Base-by-base conservation (phyloP, 2,888 invertebrate genomes). In the Xestia c-nigrum region DNA sequence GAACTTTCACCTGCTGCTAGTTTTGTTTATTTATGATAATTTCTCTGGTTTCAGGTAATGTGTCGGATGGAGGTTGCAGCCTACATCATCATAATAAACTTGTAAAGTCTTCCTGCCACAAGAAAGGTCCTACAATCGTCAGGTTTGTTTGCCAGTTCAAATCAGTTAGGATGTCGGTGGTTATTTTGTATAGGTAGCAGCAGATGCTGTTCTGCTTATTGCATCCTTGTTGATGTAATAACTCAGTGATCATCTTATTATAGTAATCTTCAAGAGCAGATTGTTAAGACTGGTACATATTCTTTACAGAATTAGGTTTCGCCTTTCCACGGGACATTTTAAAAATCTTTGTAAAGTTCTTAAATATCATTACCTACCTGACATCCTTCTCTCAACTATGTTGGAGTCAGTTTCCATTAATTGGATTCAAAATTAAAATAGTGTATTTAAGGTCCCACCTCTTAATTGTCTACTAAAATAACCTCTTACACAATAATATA, bases 31-130 rank as follows among this genome's bases (percentile, higher is more conserved):
- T 72, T 66, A 84, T 84, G 43, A 64, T 74, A 10, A 63, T 80
- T 86, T 87, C 31, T 79, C 21, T 84, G 79, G 87, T 86, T 84
- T 66, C 85, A 84, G 83, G 83, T 84, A 84, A 64, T 31, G 38
- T 65, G 43, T 38, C 38, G n/a, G 0, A 21, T 31, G 21, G 0
- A 21, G n/a, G 21, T 57, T 14, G 46, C 31, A 14, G 38, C 10
- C 5, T 50, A 19, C 10, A 72, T 57, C 19, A 19, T 31, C 24
- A 19, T 43, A 24, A 59, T 21, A 3, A 24, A 12, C 43, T 80
- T 19, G 16, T 68, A 12, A 31, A 69, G 9, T 5, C 9, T 59
- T 52, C 10, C 21, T 52, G 52, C 24, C 6, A 24, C 16, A 1
- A 21, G 21, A 12, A 21, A 40, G 21, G 12, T 63, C 12, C 3